Percentiles rank a stretch among this genome's conserved stretches.
These are phyloP conservation scores for Rhincodon typus DNA, from an alignment of 2,797 vertebrate genomes.

Conservation along the genomic window DNA sequence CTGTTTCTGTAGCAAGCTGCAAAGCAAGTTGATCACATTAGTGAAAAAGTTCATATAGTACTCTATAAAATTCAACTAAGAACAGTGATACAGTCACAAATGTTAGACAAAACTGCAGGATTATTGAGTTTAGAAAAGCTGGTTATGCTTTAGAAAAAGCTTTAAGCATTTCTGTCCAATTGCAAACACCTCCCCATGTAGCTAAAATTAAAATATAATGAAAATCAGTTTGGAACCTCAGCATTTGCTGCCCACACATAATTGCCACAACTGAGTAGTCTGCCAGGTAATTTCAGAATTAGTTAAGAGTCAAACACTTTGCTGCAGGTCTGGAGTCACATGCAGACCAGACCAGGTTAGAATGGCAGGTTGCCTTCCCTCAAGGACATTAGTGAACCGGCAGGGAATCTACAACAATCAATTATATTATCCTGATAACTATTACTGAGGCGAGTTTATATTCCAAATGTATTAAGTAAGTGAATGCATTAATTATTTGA, in stretches of 20 bases:
- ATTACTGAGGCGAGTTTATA: background rate
- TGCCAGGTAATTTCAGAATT: background rate
- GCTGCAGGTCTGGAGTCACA: background rate
- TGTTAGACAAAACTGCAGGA: background rate
- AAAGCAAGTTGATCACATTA: background rate
- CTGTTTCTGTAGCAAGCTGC: background rate
- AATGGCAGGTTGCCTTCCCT: background rate
- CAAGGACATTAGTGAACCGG: background rate
- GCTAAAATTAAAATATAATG: background rate
- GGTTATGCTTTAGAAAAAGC: background rate
- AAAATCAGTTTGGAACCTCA: background rate
- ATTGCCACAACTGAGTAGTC: no score
- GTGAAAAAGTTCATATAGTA: background rate
- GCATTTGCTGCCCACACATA: background rate
- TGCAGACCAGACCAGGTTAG: background rate
- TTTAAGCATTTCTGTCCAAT: background rate
- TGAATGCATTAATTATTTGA: background rate
- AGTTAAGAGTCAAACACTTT: background rate
- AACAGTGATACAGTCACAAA: background rate
- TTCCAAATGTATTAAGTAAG: background rate
- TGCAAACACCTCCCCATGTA: background rate
- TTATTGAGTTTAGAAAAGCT: background rate
- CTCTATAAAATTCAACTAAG: background rate
- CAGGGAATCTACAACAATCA: background rate
- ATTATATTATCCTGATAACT: background rate